These are phyloP conservation scores for Rhamphomyia laevipes DNA, from an alignment of 2,888 invertebrate genomes.

Conservation along the genomic window DNA sequence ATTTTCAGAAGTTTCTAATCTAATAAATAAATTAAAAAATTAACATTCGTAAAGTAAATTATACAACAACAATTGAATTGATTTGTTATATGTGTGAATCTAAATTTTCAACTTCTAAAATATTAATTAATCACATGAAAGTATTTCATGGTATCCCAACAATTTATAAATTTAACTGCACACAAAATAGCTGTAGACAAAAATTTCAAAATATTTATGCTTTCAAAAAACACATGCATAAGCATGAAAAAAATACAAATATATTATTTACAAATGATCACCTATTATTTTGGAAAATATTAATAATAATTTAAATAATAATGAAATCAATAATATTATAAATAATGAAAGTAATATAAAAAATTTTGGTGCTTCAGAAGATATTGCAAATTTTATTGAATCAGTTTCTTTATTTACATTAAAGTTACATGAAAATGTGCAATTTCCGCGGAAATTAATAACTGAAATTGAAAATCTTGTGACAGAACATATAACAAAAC, in stretches of 20 bases:
- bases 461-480: background rate
- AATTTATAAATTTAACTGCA: background rate
- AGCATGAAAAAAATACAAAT: background rate
- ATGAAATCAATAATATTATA: too few species aligned
- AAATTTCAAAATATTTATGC: too few species aligned
- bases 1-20: background rate
- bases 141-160: background rate
- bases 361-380: too few species aligned
- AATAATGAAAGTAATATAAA: too few species aligned
- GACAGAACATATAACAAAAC: background rate
- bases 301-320: too few species aligned
- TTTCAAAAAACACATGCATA: too few species aligned
- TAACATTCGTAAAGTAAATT: background rate
- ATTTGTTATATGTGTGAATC: background rate
- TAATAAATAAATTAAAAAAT: too few species aligned
- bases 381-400: background rate
- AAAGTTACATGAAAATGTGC: background rate
- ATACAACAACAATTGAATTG: background rate
- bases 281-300: too few species aligned
- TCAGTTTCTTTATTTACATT: too few species aligned
- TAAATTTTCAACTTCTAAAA: background rate
- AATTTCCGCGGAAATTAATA: background rate
- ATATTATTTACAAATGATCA: background rate
- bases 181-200: too few species aligned
- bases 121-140: background rate